Evolutionary conservation across 2,113 vertebrate genomes (phyloP), one percentile per base, ranked within the genome.

Genomic region (Cairina moschata): DNA sequence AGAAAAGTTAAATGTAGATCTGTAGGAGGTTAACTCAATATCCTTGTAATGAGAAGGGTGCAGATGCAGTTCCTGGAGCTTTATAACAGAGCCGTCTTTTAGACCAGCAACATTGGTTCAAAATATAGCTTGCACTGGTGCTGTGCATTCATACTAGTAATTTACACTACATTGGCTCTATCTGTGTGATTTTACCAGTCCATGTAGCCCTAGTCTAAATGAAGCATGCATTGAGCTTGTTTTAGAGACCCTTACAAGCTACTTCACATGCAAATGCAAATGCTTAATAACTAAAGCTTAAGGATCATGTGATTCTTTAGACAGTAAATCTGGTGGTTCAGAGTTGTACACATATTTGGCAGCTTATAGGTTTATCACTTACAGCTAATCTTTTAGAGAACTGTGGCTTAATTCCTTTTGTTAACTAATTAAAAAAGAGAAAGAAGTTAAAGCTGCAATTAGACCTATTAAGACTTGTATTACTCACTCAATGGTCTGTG

Each of bases 321-420:
- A 59, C 48, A 71, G 78, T 46, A 95, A 92, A 92, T 88, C 92
- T 86, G 71, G 42, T 90, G 75, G 76, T 68, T 90, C 52, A 20
- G 90, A 92, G 69, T 69, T 94, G 95, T 96, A 93, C 95, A 66
- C 74, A 38, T 96, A 90, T 83, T 96, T 83, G 83, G 79, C 88
- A 97, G 97, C 97, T 97, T 96, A 96, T 92, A 48, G 91, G 44
- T 95, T 97, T 97, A 91, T 97, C 88, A 40, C 86, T 66, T 54
- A 44, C 79, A 59, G 66, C 68, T 95, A 90, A 96, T 91, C 94
- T 96, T 90, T 34, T 73, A 65, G 59, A 92, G 82, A 92, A 72
- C 84, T 76, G 71, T 56, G 92, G 80, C 85, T 87, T 94, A 92
- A 85, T 79, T 97, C 92, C 88, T 93, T 96, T 96, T 95, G 91